Conservation (phyloP, 2,113 vertebrate genomes). For the Thinocorus orbignyianus region DNA sequence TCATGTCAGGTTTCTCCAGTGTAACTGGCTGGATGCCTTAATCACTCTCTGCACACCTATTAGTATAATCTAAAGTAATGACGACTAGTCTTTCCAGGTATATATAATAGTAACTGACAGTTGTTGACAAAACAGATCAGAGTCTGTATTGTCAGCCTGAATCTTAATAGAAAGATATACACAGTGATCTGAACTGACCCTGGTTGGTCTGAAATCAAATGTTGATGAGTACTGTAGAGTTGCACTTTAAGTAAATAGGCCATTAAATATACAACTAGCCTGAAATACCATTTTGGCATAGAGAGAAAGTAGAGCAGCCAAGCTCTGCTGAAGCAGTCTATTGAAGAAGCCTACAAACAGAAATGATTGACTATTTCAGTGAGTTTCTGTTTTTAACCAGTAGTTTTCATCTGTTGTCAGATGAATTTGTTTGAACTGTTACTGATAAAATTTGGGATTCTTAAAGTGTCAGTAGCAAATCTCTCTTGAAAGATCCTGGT, state of each 20-base stretch:
- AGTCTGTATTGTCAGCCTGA: neutral
- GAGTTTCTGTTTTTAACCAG: neutral
- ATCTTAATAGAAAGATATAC: neutral
- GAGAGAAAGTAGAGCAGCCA: neutral
- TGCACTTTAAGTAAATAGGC: neutral
- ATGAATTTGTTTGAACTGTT: accelerated
- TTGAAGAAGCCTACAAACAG: neutral
- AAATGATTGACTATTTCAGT: neutral
- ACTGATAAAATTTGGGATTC: neutral
- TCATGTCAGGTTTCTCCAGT: neutral
- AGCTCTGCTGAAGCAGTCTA: neutral
- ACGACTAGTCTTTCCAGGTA: neutral
- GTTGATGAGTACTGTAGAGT: neutral
- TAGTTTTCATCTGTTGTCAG: neutral
- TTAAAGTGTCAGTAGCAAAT: neutral
- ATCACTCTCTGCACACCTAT: neutral
- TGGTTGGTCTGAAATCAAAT: neutral
- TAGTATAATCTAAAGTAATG: neutral
- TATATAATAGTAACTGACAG: neutral
- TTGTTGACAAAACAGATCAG: neutral
- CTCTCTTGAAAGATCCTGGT: neutral
- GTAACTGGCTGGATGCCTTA: neutral
- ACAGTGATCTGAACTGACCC: neutral
- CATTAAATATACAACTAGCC: neutral
- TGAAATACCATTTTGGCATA: neutral